phyloP scores from a whole-genome alignment of 2,113 vertebrate species.

The Phyllostomus hastatus region DNA sequence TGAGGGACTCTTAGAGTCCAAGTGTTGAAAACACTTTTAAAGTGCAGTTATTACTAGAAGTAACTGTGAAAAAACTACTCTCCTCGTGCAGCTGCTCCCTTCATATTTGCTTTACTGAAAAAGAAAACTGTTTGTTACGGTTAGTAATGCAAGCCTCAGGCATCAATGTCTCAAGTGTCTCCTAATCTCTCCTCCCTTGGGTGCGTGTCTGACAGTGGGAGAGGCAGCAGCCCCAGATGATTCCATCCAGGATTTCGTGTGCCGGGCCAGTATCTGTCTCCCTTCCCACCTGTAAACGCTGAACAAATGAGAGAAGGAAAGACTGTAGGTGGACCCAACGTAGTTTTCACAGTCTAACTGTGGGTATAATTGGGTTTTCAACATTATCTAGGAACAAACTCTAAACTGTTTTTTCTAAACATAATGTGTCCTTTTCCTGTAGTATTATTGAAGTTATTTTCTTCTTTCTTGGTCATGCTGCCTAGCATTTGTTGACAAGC shows the following conservation, averaged over 20 bases:
- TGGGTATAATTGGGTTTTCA: neutral
- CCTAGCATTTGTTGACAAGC: neutral
- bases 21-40: conserved; percentile 57
- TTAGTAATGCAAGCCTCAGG: conserved; percentile 50
- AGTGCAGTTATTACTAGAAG: conserved; percentile 58
- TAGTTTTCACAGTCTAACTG: neutral
- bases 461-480: neutral
- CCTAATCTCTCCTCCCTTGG: conserved; percentile 13
- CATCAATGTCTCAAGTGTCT: conserved; percentile 38
- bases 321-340: neutral
- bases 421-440: neutral
- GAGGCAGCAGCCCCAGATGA: neutral
- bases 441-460: neutral
- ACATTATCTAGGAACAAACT: neutral
- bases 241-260: neutral
- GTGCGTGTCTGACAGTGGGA: neutral
- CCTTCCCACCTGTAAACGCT: neutral
- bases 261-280: neutral
- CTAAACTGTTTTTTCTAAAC: neutral
- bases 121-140: conserved; percentile 63
- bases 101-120: conserved; percentile 60
- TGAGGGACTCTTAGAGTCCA: neutral
- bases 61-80: conserved; percentile 68
- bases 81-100: conserved; percentile 50
- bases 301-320: neutral